Evolutionary conservation across 2,888 invertebrate species (phyloP).

Genomic region (Meteorus cinctellus): DNA sequence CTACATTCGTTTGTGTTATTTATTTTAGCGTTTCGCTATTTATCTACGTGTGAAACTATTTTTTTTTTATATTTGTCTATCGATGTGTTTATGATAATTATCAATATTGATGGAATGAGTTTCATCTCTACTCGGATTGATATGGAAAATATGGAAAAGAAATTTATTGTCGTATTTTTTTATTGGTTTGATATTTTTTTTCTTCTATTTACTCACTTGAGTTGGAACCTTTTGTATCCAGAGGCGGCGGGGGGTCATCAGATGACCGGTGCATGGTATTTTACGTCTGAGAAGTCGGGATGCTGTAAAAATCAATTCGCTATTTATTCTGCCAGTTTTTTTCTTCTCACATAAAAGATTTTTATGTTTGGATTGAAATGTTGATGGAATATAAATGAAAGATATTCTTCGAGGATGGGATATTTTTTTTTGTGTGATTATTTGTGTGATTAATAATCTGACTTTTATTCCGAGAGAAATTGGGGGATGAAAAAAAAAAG

Average conservation of each 20-base stretch:
- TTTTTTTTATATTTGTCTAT: too few relatives aligned
- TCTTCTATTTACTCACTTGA: slow-evolving; percentile 67
- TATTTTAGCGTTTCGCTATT: neutral
- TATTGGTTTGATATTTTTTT: neutral
- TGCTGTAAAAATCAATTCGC: slow-evolving; percentile 75
- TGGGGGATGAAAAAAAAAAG: neutral
- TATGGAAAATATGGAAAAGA: neutral
- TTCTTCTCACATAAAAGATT: neutral
- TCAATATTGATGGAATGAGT: too few relatives aligned
- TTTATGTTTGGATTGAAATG: neutral
- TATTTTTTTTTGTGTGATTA: too few relatives aligned
- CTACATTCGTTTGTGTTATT: neutral
- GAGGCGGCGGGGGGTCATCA: slow-evolving; percentile 88
- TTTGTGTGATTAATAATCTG: too few relatives aligned
- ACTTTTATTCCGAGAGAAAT: too few relatives aligned
- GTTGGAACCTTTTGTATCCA: slow-evolving; percentile 92
- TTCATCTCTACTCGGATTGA: neutral
- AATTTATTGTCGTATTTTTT: neutral
- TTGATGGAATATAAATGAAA: too few relatives aligned
- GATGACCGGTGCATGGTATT: slow-evolving; percentile 90
- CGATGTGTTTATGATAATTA: too few relatives aligned
- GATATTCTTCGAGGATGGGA: too few relatives aligned
- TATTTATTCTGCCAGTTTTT: neutral
- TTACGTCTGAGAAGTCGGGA: slow-evolving; percentile 87
- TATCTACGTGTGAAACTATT: neutral